Percentiles rank a stretch among this genome's conserved stretches.
Evolutionary conservation across 2,113 vertebrate genomes (phyloP).

Genomic region (Phaetusa simplex): DNA sequence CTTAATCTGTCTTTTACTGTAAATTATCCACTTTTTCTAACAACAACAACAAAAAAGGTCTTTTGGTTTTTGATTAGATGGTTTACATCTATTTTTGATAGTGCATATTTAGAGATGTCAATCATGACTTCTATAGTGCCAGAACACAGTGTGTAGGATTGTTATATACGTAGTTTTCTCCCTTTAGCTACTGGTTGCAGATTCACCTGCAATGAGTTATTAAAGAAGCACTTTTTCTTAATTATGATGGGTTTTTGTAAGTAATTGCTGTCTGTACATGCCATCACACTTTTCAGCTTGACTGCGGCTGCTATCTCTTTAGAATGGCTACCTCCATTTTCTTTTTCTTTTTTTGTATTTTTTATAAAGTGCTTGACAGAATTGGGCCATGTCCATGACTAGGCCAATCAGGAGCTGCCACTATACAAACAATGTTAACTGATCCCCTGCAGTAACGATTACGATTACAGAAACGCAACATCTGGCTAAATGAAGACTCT

Average conservation of each 20-base stretch:
- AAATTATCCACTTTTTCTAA: background rate
- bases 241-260: background rate
- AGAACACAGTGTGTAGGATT: background rate
- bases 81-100: constrained; percentile 8
- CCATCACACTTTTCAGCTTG: background rate
- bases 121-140: background rate
- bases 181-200: background rate
- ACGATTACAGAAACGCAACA: background rate
- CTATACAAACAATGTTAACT: background rate
- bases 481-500: background rate
- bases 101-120: background rate
- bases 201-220: background rate
- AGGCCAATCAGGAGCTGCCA: background rate
- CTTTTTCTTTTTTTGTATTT: background rate
- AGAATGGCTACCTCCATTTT: background rate
- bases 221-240: background rate
- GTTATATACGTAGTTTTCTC: background rate
- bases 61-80: background rate
- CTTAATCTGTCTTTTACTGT: background rate
- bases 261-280: background rate
- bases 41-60: background rate
- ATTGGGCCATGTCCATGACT: background rate
- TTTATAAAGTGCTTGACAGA: background rate
- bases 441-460: background rate
- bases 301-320: background rate